Base-by-base conservation (phyloP, 2,797 vertebrate species). In the Phataginus tetradactyla region DNA sequence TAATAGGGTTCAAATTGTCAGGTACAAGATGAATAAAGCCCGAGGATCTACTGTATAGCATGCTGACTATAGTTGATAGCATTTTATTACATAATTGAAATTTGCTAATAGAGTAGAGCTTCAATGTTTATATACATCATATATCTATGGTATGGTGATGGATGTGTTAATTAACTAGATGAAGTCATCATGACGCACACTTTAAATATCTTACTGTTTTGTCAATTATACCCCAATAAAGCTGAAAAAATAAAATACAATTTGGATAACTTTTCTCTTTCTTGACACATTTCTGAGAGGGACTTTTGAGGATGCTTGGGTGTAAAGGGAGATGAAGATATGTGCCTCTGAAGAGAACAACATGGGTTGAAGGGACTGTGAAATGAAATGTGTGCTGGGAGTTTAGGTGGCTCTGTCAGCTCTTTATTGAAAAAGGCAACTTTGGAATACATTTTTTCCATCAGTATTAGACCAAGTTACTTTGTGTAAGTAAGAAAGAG, bases 381-480 rank as follows among this genome's bases (percentile, higher is more conserved):
- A 83, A 92, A 90, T 66, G 21, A 83, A 93, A 91, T 29, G 42
- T 72, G n/a, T 34, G 29, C 23, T 57, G 32, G n/a, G 57, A 64
- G 32, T 51, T 64, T 83, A 89, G 25, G 37, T 94, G 84, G 14
- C 64, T 86, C 29, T 96, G 88, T 96, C 29, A 74, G 32, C 29
- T 93, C 20, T 97, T 91, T 61, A 51, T 57, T 23, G 81, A 17
- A 27, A 15, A 64, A 85, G 71, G 80, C 87, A 83, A 2, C 27
- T 81, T 94, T 84, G 53, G 34, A 57, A 32, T 80, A 17, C 9
- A 85, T 57, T 21, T 11, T 83, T 10, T 83, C 51, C 49, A 71
- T 97, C 77, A 96, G 8, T 57, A 87, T 88, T 77, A 77, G 71
- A 95, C 27, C 45, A 61, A 75, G n/a, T 87, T 94, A 86, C 93